phyloP scores from a whole-genome alignment of 2,113 vertebrate species.

The Plecotus auritus region DNA sequence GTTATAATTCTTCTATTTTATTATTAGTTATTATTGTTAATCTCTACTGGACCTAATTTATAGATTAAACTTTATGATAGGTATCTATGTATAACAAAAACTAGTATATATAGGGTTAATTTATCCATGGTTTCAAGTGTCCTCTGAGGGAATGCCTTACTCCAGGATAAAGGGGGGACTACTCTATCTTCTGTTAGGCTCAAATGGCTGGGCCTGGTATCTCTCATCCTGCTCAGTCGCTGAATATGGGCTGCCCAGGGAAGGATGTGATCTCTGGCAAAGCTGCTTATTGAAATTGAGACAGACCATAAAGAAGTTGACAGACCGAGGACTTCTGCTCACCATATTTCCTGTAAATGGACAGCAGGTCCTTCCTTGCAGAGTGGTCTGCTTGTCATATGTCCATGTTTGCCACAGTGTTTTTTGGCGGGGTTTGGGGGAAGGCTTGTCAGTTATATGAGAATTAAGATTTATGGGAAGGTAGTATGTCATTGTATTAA shows the following conservation, averaged over 20 bases:
- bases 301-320: not conserved
- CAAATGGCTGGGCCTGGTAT: not conserved
- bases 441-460: not conserved
- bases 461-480: not conserved
- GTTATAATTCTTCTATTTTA: not conserved
- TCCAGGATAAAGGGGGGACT: not conserved
- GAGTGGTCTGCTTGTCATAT: not conserved
- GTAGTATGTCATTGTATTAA: not conserved
- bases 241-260: no score
- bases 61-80: not conserved
- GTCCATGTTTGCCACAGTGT: not conserved
- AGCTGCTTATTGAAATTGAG: not conserved
- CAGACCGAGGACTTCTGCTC: not conserved
- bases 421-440: not conserved
- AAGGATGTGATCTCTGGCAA: not conserved
- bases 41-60: not conserved
- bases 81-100: not conserved
- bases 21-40: not conserved
- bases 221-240: not conserved
- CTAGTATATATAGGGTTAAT: not conserved
- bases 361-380: not conserved
- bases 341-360: not conserved
- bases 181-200: not conserved
- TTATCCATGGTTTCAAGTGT: not conserved
- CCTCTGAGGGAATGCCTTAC: not conserved